These are phyloP conservation scores for Thymelicus lineola DNA, from an alignment of 2,888 invertebrate species.

Conservation along the genomic window DNA sequence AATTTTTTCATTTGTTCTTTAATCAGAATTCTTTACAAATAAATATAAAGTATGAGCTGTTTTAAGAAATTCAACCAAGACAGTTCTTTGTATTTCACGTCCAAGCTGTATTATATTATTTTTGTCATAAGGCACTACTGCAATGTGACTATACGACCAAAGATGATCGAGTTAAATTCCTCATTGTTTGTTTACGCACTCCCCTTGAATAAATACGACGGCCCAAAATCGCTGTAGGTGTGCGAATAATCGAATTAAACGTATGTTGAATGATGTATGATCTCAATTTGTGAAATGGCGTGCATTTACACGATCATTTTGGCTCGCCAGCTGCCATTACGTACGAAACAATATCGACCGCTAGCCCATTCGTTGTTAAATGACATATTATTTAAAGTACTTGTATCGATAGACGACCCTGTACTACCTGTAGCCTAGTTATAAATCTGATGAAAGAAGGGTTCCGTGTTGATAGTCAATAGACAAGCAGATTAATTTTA, in stretches of 20 bases:
- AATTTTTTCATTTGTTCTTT: background rate
- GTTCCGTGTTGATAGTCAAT: too few relatives aligned
- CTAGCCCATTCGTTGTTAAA: conserved; percentile 54
- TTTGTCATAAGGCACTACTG: background rate
- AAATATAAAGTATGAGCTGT: too few relatives aligned
- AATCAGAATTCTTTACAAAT: background rate
- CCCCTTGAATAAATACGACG: conserved; percentile 29
- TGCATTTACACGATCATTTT: conserved; percentile 61
- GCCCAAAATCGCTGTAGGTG: conserved; percentile 39
- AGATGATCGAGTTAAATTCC: background rate
- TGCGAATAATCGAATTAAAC: conserved; percentile 45
- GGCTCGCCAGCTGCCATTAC: conserved; percentile 59
- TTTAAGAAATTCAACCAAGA: too few relatives aligned
- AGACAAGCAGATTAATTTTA: too few relatives aligned
- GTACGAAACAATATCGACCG: conserved; percentile 60
- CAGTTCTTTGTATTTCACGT: too few relatives aligned
- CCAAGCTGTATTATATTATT: too few relatives aligned
- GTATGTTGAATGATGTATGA: conserved; percentile 66
- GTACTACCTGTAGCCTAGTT: too few relatives aligned
- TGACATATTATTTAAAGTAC: conserved; percentile 55
- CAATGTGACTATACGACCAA: background rate
- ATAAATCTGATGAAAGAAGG: too few relatives aligned
- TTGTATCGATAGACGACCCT: conserved; percentile 41
- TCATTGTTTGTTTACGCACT: conserved; percentile 5
- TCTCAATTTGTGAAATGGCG: conserved; percentile 68